Evolutionary conservation across 2,113 vertebrate genomes (phyloP), one percentile per base, ranked within the genome.

Genomic region (Pionites leucogaster): DNA sequence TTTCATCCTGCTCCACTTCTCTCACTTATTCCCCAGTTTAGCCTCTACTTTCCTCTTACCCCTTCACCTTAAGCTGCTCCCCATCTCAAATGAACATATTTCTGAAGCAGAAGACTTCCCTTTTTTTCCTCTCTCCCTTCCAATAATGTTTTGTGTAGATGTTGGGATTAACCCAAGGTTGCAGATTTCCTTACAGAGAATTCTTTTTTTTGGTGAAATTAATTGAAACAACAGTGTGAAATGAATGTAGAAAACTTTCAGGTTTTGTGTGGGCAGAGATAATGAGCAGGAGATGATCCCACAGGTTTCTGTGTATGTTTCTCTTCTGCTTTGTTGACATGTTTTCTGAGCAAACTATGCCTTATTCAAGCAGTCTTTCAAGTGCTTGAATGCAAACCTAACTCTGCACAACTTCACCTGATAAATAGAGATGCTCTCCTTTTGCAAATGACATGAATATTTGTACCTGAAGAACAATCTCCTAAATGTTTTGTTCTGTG

Each of bases 251-350:
- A 76, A 60, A 76, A 65, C 22, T 57, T 80, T 2, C 1, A 5
- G 7, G 1, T 62, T 92, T 79, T 81, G 7, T 76, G 65, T 64
- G 59, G 84, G 81, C 78, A 86, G 70, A 93, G 78, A 87, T 92
- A 92, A 91, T 76, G 72, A 97, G 81, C 52, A 76, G 49, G 92
- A 86, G 77, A 57, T 95, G 64, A 91, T 92, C 69, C 87, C 28
- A 22, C 62, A 29, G 14, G 10, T 91, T 91, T 77, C 63, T 84
- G 69, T 75, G 52, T 84, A 39, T 31, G 14, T 83, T 86, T 90
- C 37, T 46, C 27, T 68, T 87, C 70, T 14, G 7, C 17, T 57
- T 6, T 68, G 35, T 76, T 84, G 72, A 82, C 23, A 9, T 55
- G 31, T 87, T 94, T 91, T 79, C 70, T 87, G 67, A 82, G 65